Conservation (phyloP, 2,888 invertebrate species). For the Abrostola tripartita region DNA sequence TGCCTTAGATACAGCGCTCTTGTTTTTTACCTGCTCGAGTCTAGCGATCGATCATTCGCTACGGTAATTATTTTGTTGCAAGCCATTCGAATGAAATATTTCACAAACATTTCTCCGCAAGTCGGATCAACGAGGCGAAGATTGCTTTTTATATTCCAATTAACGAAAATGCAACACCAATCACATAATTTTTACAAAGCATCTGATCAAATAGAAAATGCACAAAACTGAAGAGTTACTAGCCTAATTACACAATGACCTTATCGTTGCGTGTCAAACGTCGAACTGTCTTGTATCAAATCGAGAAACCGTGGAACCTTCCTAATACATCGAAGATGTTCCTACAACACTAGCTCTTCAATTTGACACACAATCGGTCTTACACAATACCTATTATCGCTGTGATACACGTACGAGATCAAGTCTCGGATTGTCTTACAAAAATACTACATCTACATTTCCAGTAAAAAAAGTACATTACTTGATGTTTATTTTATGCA, state of each 20-base stretch:
- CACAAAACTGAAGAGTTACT: constrained; percentile 76
- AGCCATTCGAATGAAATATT: constrained; percentile 33
- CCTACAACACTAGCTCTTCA: constrained; percentile 71
- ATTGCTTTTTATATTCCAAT: constrained; percentile 32
- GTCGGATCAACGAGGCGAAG: constrained; percentile 34
- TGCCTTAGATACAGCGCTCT: constrained; percentile 8
- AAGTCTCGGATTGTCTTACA: constrained; percentile 78
- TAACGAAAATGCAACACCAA: constrained; percentile 36
- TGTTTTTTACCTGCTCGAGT: constrained; percentile 33
- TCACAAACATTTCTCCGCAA: constrained; percentile 28
- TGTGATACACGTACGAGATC: constrained; percentile 86
- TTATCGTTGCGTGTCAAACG: constrained; percentile 61
- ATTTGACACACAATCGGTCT: constrained; percentile 70
- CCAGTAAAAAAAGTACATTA: constrained; percentile 86
- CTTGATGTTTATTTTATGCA: constrained; percentile 81
- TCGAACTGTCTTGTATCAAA: constrained; percentile 67
- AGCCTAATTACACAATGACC: constrained; percentile 76
- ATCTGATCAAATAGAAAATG: constrained; percentile 77
- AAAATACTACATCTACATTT: constrained; percentile 86
- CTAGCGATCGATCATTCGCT: constrained; percentile 30
- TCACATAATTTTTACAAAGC: constrained; percentile 71
- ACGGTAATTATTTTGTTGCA: constrained; percentile 29
- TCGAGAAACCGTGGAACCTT: constrained; percentile 25
- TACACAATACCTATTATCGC: constrained; percentile 86
- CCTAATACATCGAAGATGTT: constrained; percentile 38